Conservation (phyloP, 2,888 invertebrate genomes). For the Spodoptera picta region DNA sequence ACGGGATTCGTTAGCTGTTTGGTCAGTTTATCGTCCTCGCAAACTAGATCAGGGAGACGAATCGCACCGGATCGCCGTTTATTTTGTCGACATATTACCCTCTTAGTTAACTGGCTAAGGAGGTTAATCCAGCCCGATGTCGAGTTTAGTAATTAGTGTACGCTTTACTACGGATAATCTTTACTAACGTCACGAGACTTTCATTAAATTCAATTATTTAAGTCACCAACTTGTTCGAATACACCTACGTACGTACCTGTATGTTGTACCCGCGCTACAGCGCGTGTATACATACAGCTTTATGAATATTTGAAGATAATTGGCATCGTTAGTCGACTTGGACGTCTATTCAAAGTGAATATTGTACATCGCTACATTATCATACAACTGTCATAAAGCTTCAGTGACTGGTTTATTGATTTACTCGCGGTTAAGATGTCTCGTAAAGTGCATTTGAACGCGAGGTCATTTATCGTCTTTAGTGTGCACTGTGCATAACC, state of each 20-base stretch:
- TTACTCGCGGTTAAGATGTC: constrained; percentile 44
- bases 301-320: constrained; percentile 49
- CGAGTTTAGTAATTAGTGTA: constrained; percentile 63
- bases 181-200: constrained; percentile 48
- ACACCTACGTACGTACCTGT: neutral
- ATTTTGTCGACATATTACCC: constrained; percentile 68
- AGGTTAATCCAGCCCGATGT: constrained; percentile 63
- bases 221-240: neutral
- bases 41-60: constrained; percentile 58
- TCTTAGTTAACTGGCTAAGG: constrained; percentile 64
- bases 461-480: constrained; percentile 45
- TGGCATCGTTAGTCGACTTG: constrained; percentile 26
- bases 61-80: constrained; percentile 61
- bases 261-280: neutral
- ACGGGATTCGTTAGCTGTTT: constrained; percentile 48
- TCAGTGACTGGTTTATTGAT: constrained; percentile 47
- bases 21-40: constrained; percentile 47
- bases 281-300: constrained; percentile 8
- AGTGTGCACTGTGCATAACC: constrained; percentile 48
- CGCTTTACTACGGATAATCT: constrained; percentile 61
- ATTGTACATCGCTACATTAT: constrained; percentile 32
- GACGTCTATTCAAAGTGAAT: constrained; percentile 37
- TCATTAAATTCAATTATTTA: constrained; percentile 33
- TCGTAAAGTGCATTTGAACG: constrained; percentile 51
- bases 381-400: constrained; percentile 28